A percentile compares a stretch with the other conserved stretches of the same genome.
These are phyloP conservation scores for Drosophila carrolli DNA, from an alignment of 1,140 invertebrate species.

Conservation along the genomic window DNA sequence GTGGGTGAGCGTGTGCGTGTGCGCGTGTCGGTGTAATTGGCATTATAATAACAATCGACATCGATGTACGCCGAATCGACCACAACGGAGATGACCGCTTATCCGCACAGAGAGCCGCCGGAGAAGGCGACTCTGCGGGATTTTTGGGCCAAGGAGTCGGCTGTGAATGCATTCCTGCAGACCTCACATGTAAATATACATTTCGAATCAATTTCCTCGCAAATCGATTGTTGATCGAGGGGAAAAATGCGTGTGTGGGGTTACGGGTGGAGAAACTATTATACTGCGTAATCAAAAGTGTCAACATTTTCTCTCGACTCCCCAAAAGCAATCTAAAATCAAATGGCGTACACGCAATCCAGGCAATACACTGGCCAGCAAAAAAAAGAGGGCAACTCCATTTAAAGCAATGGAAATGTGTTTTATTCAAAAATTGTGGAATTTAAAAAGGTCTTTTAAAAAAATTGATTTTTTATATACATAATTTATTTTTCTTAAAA, in stretches of 20 bases:
- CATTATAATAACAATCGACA: constrained; percentile 31
- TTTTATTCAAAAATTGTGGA: not conserved
- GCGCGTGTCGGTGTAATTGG: constrained; percentile 30
- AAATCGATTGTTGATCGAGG: constrained; percentile 22
- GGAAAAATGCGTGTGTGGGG: too few relatives aligned
- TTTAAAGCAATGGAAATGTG: not conserved
- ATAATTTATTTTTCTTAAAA: too few relatives aligned
- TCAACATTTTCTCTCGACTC: constrained; percentile 42
- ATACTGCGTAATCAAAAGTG: constrained; percentile 47
- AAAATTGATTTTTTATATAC: too few relatives aligned
- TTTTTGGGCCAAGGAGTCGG: constrained; percentile 81
- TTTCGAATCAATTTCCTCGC: constrained; percentile 3
- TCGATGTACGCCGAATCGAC: constrained; percentile 77
- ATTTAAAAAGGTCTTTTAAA: too few relatives aligned
- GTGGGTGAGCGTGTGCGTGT: constrained; percentile 20
- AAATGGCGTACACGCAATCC: constrained; percentile 34
- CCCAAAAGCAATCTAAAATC: constrained; percentile 46
- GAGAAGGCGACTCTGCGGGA: constrained; percentile 71
- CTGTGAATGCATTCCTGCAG: constrained; percentile 79
- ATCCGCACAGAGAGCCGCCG: constrained; percentile 58
- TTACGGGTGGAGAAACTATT: constrained; percentile 9
- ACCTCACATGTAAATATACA: constrained; percentile 66
- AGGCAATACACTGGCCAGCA: constrained; percentile 13
- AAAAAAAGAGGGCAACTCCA: not conserved
- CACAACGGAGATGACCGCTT: constrained; percentile 77